phyloP scores from a whole-genome alignment of 2,888 invertebrate genomes.

The Cheilosia grossa region DNA sequence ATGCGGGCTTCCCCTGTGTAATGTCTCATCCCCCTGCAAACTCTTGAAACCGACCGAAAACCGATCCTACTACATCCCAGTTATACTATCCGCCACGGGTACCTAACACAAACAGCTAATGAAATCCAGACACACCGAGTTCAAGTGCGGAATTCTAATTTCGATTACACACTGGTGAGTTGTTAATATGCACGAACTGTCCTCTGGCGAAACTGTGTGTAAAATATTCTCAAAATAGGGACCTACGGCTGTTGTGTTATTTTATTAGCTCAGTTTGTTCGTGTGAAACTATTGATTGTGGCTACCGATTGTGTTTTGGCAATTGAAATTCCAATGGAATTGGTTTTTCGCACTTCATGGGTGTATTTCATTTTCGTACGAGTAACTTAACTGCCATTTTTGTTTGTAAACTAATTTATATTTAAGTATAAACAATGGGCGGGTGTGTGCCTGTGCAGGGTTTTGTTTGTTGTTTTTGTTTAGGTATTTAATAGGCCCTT shows the following conservation, averaged over 20 bases:
- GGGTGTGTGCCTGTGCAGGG: background rate
- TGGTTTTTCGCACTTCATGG: conserved; percentile 5
- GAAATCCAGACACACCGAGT: conserved; percentile 35
- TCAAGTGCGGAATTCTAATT: conserved; percentile 57
- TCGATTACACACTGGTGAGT: conserved; percentile 31
- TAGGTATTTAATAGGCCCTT: background rate
- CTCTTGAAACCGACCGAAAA: conserved; percentile 5
- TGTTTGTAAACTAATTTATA: background rate
- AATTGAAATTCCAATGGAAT: conserved; percentile 24
- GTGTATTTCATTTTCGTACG: background rate
- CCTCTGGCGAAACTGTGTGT: conserved; percentile 51
- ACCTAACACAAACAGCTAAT: conserved; percentile 45
- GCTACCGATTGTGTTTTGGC: conserved; percentile 1
- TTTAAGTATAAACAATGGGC: background rate
- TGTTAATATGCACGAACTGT: conserved; percentile 61
- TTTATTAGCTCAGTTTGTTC: conserved; percentile 16
- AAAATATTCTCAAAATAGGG: conserved; percentile 51
- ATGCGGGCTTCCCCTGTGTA: conserved; percentile 42
- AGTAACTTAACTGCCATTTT: background rate
- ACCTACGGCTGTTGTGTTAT: conserved; percentile 10
- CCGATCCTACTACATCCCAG: background rate
- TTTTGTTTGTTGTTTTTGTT: background rate
- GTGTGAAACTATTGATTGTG: conserved; percentile 49
- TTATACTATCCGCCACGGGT: background rate
- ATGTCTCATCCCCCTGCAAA: background rate